Conservation (phyloP, 2,888 invertebrate species). For the Meghimatium bilineatum region DNA sequence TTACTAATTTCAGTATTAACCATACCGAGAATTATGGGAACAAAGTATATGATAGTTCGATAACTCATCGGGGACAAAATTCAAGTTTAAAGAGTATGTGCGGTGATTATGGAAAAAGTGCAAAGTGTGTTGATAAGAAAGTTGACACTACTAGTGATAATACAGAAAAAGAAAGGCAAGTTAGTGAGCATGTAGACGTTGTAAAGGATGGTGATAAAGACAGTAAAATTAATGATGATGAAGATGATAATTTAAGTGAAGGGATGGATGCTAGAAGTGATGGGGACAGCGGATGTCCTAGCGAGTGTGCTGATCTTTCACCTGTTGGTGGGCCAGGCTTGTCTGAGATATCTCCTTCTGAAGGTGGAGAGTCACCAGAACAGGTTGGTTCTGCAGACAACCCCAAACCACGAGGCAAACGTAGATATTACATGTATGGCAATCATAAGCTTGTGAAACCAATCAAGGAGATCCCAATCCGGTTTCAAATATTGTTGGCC, state of each 20-base stretch:
- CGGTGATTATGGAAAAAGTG: background rate
- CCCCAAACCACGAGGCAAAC: constrained; percentile 57
- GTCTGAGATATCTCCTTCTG: constrained; percentile 1
- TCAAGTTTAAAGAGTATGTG: background rate
- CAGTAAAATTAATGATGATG: constrained; percentile 27
- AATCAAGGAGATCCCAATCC: constrained; percentile 73
- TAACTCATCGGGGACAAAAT: background rate
- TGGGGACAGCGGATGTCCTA: constrained; percentile 53
- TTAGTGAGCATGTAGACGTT: background rate
- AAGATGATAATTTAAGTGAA: constrained; percentile 31
- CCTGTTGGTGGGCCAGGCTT: constrained; percentile 28
- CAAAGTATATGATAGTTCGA: background rate
- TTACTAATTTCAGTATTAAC: background rate
- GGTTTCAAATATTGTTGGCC: constrained; percentile 67
- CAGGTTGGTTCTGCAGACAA: constrained; percentile 35
- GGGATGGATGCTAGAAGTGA: constrained; percentile 48
- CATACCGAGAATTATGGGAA: background rate
- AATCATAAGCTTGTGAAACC: constrained; percentile 71
- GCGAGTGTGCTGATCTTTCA: constrained; percentile 50
- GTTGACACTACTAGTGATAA: background rate
- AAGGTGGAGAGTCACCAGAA: background rate
- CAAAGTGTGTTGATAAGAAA: background rate
- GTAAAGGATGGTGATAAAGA: background rate
- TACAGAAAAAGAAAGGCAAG: background rate
- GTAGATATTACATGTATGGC: constrained; percentile 72